phyloP scores from a whole-genome alignment of 1,140 invertebrate species.

The Varroa destructor region DNA sequence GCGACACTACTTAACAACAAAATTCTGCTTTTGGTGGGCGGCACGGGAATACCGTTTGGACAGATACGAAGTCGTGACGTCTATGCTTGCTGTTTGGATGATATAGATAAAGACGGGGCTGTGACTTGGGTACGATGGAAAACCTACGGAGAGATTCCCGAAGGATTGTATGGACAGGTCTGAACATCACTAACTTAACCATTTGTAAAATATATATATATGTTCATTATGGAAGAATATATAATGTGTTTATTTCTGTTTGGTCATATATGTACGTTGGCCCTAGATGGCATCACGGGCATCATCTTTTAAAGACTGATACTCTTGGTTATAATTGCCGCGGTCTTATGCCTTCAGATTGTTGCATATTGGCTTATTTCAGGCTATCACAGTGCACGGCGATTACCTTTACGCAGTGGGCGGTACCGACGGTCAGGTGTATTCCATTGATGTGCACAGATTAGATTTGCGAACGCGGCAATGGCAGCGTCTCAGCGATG shows the following conservation, averaged over 20 bases:
- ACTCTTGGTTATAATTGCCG: neutral
- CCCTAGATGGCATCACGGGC: no score
- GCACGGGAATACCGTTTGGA: slow-evolving; percentile 8
- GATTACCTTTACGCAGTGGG: slow-evolving; percentile 8
- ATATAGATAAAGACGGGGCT: slow-evolving; percentile 2
- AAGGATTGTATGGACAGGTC: neutral
- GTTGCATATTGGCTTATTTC: neutral
- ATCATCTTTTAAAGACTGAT: no score
- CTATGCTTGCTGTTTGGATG: neutral
- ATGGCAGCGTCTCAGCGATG: neutral
- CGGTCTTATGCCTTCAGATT: neutral
- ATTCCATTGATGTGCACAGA: slow-evolving; percentile 15
- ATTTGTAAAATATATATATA: no score
- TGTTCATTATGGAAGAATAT: no score
- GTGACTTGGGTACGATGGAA: neutral
- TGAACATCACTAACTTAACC: no score
- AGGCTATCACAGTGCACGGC: neutral
- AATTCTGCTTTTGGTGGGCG: neutral
- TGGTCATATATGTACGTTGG: no score
- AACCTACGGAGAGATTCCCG: neutral
- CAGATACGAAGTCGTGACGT: neutral
- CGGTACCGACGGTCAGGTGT: neutral
- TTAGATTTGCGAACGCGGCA: neutral
- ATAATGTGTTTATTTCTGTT: no score
- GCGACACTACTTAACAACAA: neutral